Evolutionary conservation across 2,888 invertebrate genomes (phyloP), one percentile per base, ranked within the genome.

Genomic region (Volucella inflata): DNA sequence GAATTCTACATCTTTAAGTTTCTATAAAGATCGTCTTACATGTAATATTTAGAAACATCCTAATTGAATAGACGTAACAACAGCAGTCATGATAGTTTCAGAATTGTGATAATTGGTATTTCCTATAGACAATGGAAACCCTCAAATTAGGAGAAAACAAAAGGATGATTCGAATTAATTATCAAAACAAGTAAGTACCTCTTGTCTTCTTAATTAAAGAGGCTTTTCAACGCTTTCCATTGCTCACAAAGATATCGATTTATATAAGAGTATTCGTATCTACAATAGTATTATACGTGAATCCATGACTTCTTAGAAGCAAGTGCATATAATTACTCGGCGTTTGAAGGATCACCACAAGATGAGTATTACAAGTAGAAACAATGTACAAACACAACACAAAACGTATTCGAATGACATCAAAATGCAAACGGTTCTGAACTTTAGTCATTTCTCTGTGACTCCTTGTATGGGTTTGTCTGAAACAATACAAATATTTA

Each of bases 401-500:
- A 68, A 55, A 38, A 40, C 21, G 21, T 21, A 64, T 57, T 48
- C 12, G 10, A 36, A 62, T 36, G 75, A 75, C 30, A 57, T 68
- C 55, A 4, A 80, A 80, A 65, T 1, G 40, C 21, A 75, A 75
- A 50, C n/a, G 55, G n/a, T 57, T 65, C 59, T 71, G 50, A 57
- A 42, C 44, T 55, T 55, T 30, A 60, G 42, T 67, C 42, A 60
- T 60, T 64, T 64, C 11, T 12, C 2, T 21, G n/a, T 44, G 17
- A 6, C 16, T 12, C 40, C 10, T 1, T 30, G 30, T 30, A 30
- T 6, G 30, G 4, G 30, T 6, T 4, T 30, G 30, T n/a, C 2
- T 42, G 8, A 9, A 14, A 72, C 36, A 57, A 11, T 21, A 44
- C 59, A 67, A 74, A 79, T 70, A 81, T 76, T 70, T 81, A 65